Evolutionary conservation across 2,888 invertebrate species (phyloP), one percentile per base, ranked within the genome.

Genomic region (Cancer borealis): DNA sequence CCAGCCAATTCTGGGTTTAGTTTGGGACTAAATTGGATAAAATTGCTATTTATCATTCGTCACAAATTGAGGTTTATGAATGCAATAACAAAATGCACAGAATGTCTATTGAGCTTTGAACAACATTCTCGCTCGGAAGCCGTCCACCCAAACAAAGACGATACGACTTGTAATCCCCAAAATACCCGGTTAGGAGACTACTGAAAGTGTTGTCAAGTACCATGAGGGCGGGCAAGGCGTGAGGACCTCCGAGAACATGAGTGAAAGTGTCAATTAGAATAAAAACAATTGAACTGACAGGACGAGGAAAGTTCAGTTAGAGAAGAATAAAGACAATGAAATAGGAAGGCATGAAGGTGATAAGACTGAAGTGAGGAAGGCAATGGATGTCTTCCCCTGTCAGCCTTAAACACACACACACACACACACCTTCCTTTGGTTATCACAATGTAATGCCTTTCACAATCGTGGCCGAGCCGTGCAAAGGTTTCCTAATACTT

Each of bases 381-480:
- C 10, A 30, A 39, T 14, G 10, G 84, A 39, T 14, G 39, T 3
- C 14, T 84, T 84, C 39, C 30, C 14, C 8, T 84, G 84, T 39
- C 39, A 39, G 84, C 84, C 30, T 30, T 84, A 14, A 39, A 84
- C 84, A 84, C 30, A 39, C 39, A 84, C 39, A 14, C 84, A 84
- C 84, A 84, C 30, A 39, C 39, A 84, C 39, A 84, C 39, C 39
- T 84, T 84, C 84, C 84, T 6, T 39, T 14, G 39, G 84, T 84
- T 39, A 84, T 84, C 30, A 84, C 84, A 84, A 84, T 84, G 39
- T 84, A 84, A 84, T 84, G 84, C 84, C 84, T 84, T 30, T 30
- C 14, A 39, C 39, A 39, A 84, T 84, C 84, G 39, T 84, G 84
- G 84, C 84, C 84, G 2, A 84, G 14, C 84, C 84, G 2, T 39